phyloP scores from a whole-genome alignment of 30 jellyfish, hydroid and myxozoan genomes.

The Clytia hemisphaerica region DNA sequence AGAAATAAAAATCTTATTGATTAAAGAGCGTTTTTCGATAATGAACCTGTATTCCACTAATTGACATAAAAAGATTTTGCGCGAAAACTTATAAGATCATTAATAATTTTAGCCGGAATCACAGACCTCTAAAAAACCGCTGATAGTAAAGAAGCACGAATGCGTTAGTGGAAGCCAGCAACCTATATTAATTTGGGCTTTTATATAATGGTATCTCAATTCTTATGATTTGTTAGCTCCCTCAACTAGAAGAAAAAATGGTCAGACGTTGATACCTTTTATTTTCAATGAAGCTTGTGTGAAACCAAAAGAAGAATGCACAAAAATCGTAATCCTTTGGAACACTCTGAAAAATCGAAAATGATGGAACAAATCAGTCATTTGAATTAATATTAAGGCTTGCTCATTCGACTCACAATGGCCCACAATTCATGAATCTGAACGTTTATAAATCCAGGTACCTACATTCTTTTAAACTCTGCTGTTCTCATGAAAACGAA shows the following conservation, averaged over 20 bases:
- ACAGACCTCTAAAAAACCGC: not conserved
- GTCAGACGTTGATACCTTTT: constrained; percentile 55
- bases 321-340: constrained; percentile 92
- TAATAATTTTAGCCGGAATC: not conserved
- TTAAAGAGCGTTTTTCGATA: not conserved
- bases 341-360: constrained; percentile 54
- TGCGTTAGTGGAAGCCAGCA: too few species aligned
- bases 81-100: not conserved
- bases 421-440: too few species aligned
- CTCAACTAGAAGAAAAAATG: not conserved
- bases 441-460: too few species aligned
- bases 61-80: too few species aligned
- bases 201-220: too few species aligned
- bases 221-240: too few species aligned
- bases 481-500: too few species aligned
- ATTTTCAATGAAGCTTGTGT: constrained; percentile 64
- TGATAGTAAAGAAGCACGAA: not conserved
- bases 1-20: not conserved
- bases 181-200: too few species aligned
- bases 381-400: not conserved
- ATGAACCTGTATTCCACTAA: too few species aligned
- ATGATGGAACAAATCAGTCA: not conserved
- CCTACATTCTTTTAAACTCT: too few species aligned
- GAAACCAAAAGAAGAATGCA: constrained; percentile 98
- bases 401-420: not conserved